phyloP scores from a whole-genome alignment of 2,113 vertebrate genomes.

The Nyctereutes procyonoides region DNA sequence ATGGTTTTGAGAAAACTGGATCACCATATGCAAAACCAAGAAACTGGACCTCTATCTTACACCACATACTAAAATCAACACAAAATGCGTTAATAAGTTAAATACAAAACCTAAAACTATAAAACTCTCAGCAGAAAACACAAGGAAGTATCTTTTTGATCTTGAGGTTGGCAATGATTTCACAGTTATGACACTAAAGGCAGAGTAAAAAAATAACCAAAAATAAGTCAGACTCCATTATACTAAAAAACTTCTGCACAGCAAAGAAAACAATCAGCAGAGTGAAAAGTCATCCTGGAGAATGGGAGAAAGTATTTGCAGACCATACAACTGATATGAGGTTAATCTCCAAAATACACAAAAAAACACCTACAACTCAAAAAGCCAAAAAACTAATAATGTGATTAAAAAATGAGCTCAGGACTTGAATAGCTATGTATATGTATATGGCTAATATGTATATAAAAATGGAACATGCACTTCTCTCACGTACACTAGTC shows the following conservation, averaged over 20 bases:
- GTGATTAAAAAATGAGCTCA: neutral
- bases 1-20: neutral
- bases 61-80: neutral
- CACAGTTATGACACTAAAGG: neutral
- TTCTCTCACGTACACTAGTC: neutral
- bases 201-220: neutral
- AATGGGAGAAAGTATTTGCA: neutral
- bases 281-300: neutral
- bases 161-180: neutral
- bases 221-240: neutral
- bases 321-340: neutral
- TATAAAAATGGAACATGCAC: too few species aligned
- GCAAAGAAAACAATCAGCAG: neutral
- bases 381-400: neutral
- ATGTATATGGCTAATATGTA: neutral
- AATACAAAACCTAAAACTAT: neutral
- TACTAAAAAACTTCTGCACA: neutral
- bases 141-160: neutral
- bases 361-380: neutral
- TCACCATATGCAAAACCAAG: neutral
- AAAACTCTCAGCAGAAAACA: neutral
- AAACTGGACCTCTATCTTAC: neutral
- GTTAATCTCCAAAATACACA: neutral
- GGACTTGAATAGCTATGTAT: neutral
- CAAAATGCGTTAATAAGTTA: neutral